A percentile compares a stretch with the other conserved stretches of the same genome.
These are phyloP conservation scores for Polypterus bichir DNA, from an alignment of 2,113 vertebrate species.

Conservation along the genomic window DNA sequence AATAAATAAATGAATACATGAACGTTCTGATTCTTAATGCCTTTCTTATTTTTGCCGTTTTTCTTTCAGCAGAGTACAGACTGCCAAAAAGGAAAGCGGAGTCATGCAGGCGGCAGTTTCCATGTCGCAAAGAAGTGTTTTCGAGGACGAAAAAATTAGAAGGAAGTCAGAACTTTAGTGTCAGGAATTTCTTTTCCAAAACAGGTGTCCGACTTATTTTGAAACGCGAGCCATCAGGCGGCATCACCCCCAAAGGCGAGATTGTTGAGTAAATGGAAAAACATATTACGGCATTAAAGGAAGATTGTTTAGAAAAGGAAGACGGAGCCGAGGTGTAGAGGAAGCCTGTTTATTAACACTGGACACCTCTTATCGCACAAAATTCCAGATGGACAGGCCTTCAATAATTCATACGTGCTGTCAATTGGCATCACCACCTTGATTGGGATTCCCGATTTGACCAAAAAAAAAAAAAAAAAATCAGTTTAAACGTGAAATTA, in stretches of 20 bases:
- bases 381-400: conserved; percentile 65
- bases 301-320: conserved; percentile 89
- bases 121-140: conserved; percentile 39
- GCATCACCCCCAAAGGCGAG: conserved; percentile 54
- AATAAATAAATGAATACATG: neutral
- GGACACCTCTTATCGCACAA: conserved; percentile 83
- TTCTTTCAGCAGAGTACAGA: conserved; percentile 29
- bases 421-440: conserved; percentile 56
- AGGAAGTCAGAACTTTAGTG: conserved; percentile 39
- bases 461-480: neutral
- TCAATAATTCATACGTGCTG: conserved; percentile 49
- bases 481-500: neutral
- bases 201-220: conserved; percentile 54
- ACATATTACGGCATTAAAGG: conserved; percentile 82
- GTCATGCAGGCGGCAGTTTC: conserved; percentile 28
- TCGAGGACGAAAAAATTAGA: conserved; percentile 31
- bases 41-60: neutral
- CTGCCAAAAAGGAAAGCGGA: conserved; percentile 42
- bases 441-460: conserved; percentile 37
- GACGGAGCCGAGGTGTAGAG: conserved; percentile 78
- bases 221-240: conserved; percentile 28
- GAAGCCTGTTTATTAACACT: conserved; percentile 85
- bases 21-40: conserved; percentile 42
- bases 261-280: conserved; percentile 81
- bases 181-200: conserved; percentile 49